A percentile compares a stretch with the other conserved stretches of the same genome.
Evolutionary conservation across 2,113 vertebrate genomes (phyloP).

Genomic region (Daphoenositta chrysoptera): DNA sequence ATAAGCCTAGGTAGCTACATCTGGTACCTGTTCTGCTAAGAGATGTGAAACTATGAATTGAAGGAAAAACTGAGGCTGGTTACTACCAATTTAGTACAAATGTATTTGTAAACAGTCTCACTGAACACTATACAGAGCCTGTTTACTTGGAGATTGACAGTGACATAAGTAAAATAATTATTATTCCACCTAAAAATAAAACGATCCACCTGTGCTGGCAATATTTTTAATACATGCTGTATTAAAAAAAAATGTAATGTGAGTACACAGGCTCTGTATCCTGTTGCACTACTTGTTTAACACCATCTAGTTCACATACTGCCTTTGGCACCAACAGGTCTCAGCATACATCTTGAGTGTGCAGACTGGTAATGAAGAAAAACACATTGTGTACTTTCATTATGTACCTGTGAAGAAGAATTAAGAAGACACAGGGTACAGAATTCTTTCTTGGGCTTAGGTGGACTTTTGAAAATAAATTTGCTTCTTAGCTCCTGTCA

Average conservation of each 20-base stretch:
- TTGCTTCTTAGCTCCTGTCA: slow-evolving; percentile 33
- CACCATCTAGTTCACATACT: not conserved
- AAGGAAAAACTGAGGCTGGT: not conserved
- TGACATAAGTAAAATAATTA: not conserved
- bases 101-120: not conserved
- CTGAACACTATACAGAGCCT: not conserved
- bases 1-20: not conserved
- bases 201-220: not conserved
- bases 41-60: not conserved
- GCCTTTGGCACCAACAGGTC: not conserved
- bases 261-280: not conserved
- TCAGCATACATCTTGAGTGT: not conserved
- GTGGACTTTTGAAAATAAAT: slow-evolving; percentile 43
- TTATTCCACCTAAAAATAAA: not conserved
- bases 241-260: rapidly evolving
- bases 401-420: not conserved
- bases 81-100: not conserved
- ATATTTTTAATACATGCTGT: not conserved
- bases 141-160: not conserved
- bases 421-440: not conserved
- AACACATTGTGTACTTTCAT: not conserved
- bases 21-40: not conserved
- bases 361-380: not conserved
- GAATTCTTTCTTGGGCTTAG: slow-evolving; percentile 14
- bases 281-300: not conserved